A percentile compares a stretch with the other conserved stretches of the same genome.
These are phyloP conservation scores for Trachymyrmex cornetzi DNA, from an alignment of 1,140 invertebrate species.

Conservation along the genomic window DNA sequence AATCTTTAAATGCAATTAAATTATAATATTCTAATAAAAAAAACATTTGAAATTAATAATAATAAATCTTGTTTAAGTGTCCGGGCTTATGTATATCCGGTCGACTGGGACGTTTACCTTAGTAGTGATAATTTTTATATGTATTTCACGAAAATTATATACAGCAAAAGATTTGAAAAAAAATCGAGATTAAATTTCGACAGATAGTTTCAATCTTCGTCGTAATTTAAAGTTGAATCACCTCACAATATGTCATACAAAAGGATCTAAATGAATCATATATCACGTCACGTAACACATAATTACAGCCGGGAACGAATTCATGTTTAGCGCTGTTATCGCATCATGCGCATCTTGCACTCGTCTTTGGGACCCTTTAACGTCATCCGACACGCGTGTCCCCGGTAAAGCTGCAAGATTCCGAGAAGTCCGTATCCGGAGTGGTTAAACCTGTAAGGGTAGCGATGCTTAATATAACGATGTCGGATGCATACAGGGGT, in stretches of 20 bases:
- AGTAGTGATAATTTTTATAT: not conserved
- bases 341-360: constrained; percentile 19
- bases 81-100: too few species aligned
- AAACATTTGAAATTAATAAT: too few species aligned
- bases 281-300: not conserved
- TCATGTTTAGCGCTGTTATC: constrained; percentile 19
- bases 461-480: constrained; percentile 70
- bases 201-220: not conserved
- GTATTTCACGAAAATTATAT: not conserved
- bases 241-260: not conserved
- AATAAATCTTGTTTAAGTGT: too few species aligned
- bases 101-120: too few species aligned
- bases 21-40: too few species aligned
- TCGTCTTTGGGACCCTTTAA: constrained; percentile 19
- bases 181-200: not conserved
- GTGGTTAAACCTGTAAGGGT: constrained; percentile 70
- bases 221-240: constrained; percentile 31
- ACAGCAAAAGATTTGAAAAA: not conserved
- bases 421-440: constrained; percentile 74
- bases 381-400: constrained; percentile 41
- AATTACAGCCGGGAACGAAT: not conserved
- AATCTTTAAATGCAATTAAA: too few species aligned
- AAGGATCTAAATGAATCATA: constrained; percentile 41
- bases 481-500: constrained; percentile 58
- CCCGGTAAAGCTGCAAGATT: constrained; percentile 46